phyloP scores from a whole-genome alignment of 2,888 invertebrate genomes.

The Eupithecia abbreviata region DNA sequence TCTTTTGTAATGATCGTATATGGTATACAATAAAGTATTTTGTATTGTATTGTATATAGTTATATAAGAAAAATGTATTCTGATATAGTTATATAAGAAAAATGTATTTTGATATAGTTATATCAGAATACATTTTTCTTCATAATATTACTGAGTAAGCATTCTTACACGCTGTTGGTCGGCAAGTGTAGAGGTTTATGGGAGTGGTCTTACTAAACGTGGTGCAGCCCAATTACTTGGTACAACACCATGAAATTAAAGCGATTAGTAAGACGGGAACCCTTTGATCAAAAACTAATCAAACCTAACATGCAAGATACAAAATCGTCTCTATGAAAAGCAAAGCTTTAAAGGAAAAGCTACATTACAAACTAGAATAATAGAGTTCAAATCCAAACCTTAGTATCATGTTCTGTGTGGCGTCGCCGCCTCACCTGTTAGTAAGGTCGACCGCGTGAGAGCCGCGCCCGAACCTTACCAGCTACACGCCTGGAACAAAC shows the following conservation, averaged over 20 bases:
- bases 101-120: no score
- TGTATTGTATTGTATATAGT: no score
- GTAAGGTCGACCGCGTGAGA: conserved; percentile 80
- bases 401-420: conserved; percentile 83
- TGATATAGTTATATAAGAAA: no score
- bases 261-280: conserved; percentile 45
- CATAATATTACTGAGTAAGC: background rate
- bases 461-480: conserved; percentile 78
- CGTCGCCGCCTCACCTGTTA: conserved; percentile 82
- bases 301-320: conserved; percentile 24
- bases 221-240: background rate
- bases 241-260: conserved; percentile 50
- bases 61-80: no score
- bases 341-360: conserved; percentile 35
- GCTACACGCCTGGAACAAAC: conserved; percentile 70
- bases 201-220: background rate
- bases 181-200: background rate
- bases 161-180: background rate
- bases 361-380: conserved; percentile 47
- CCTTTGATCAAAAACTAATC: conserved; percentile 32
- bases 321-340: conserved; percentile 3
- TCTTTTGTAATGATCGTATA: no score
- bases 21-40: no score
- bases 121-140: no score
- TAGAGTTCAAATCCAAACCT: conserved; percentile 79